Evolutionary conservation across 2,113 vertebrate species (phyloP), one percentile per base, ranked within the genome.

Genomic region (Nothocercus julius): DNA sequence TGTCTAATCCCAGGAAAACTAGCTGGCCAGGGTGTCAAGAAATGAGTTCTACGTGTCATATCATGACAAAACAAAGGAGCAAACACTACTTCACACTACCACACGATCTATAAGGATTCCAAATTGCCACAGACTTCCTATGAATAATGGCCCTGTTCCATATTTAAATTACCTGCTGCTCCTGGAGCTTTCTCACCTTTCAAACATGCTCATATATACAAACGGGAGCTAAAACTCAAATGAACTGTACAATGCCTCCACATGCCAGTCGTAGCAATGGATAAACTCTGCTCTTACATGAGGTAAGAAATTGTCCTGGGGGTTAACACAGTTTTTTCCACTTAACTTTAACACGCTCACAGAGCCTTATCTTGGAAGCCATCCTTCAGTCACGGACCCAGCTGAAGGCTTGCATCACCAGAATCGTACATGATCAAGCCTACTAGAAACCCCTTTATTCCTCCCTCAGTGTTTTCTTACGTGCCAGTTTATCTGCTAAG

Each of bases 301-400:
- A 14, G n/a, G 80, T 59, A 88, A 84, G 64, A 93, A 93, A 90
- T 1, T 64, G 73, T 28, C 64, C 85, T 40, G 6, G 9, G 54
- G 64, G 42, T 95, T 92, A 89, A 91, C 68, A 81, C n/a, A 74
- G 36, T 83, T 92, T 91, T 91, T 95, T 93, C 68, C 90, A 84
- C 62, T 82, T 85, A 45, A 86, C 83, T 90, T 84, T 62, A 74
- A 81, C 25, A 81, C 2, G 1, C 72, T 87, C 40, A 45, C 56
- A 86, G 69, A 85, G 63, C 61, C 28, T 64, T 63, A 64, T 30
- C 80, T 79, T 66, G 62, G 87, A 90, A 68, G 49, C 82, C 56
- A n/a, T 88, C 44, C 64, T 81, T 78, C 74, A 81, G 47, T 47
- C 22, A 47, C 18, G 27, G 24, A 88, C 72, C 81, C 85, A 92